Evolutionary conservation across 2,888 invertebrate species (phyloP).

Genomic region (Acronicta alni): DNA sequence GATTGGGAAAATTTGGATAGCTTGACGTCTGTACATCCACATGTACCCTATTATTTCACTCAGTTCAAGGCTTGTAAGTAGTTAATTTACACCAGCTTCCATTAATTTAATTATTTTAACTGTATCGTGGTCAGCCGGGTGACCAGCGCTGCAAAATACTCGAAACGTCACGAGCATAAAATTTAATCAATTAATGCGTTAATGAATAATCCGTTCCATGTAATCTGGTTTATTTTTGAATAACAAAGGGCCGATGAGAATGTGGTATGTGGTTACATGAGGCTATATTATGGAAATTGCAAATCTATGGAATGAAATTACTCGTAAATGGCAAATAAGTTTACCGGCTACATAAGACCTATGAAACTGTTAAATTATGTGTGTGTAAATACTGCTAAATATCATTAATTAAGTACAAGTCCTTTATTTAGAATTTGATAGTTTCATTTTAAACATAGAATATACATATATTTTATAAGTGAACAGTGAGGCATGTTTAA

Average conservation of each 20-base stretch:
- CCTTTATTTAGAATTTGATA: too few species aligned
- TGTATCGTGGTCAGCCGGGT: not conserved
- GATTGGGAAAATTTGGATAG: too few species aligned
- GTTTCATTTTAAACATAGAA: too few species aligned
- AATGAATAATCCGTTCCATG: not conserved
- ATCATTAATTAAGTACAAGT: too few species aligned
- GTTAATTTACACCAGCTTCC: not conserved
- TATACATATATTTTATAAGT: too few species aligned
- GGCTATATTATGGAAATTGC: not conserved
- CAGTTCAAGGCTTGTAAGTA: not conserved
- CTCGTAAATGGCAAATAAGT: too few species aligned
- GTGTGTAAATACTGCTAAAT: too few species aligned
- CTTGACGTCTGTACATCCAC: too few species aligned
- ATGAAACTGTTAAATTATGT: too few species aligned
- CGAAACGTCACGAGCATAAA: not conserved
- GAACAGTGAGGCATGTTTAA: too few species aligned
- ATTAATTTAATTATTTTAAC: constrained; percentile 10
- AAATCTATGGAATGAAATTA: not conserved
- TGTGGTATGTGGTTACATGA: not conserved
- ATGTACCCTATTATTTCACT: not conserved
- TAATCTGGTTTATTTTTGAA: constrained; percentile 10
- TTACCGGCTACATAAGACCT: too few species aligned
- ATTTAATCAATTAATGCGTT: constrained; percentile 12
- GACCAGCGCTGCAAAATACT: constrained; percentile 1
- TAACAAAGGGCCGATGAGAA: not conserved